A percentile compares a stretch with the other conserved stretches of the same genome.
These are phyloP conservation scores for Linepithema humile DNA, from an alignment of 1,140 invertebrate species.

Conservation along the genomic window DNA sequence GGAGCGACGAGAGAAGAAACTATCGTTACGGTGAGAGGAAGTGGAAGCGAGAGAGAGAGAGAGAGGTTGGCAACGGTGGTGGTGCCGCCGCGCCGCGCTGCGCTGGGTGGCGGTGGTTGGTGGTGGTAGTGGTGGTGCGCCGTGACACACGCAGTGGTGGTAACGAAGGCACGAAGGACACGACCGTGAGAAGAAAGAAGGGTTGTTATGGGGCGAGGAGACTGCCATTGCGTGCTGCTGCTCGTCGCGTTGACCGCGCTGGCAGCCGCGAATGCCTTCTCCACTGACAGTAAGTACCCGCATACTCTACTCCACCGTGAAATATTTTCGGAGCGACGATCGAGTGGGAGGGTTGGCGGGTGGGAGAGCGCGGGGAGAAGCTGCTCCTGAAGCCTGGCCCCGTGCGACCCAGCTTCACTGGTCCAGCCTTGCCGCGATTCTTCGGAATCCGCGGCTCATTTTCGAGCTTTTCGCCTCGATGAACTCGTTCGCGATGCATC, in stretches of 20 bases:
- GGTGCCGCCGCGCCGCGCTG: not conserved
- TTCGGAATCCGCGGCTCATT: not conserved
- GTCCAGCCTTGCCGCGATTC: not conserved
- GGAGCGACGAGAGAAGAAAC: slow-evolving; percentile 10
- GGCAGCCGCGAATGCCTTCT: slow-evolving; percentile 55
- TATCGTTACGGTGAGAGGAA: too few species aligned
- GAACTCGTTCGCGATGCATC: not conserved
- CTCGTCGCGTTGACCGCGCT: slow-evolving; percentile 53
- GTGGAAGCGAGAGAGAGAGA: not conserved
- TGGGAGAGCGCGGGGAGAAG: not conserved
- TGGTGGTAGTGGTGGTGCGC: slow-evolving; percentile 43
- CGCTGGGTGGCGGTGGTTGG: slow-evolving; percentile 33
- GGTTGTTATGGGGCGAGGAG: slow-evolving; percentile 73
- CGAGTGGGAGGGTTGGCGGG: too few species aligned
- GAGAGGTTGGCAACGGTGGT: slow-evolving; percentile 35
- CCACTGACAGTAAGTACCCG: slow-evolving; percentile 65
- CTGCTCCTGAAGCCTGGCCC: slow-evolving; percentile 9
- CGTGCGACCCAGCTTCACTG: too few species aligned
- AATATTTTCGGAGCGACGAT: not conserved
- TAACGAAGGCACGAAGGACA: slow-evolving; percentile 55
- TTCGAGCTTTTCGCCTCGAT: not conserved
- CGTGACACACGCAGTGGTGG: slow-evolving; percentile 57
- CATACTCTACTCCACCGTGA: not conserved
- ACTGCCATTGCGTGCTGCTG: slow-evolving; percentile 60
- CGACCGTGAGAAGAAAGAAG: slow-evolving; percentile 64